A percentile compares a stretch with the other conserved stretches of the same genome.
These are phyloP conservation scores for Berghia stephanieae DNA, from an alignment of 1,140 invertebrate genomes.

Conservation along the genomic window DNA sequence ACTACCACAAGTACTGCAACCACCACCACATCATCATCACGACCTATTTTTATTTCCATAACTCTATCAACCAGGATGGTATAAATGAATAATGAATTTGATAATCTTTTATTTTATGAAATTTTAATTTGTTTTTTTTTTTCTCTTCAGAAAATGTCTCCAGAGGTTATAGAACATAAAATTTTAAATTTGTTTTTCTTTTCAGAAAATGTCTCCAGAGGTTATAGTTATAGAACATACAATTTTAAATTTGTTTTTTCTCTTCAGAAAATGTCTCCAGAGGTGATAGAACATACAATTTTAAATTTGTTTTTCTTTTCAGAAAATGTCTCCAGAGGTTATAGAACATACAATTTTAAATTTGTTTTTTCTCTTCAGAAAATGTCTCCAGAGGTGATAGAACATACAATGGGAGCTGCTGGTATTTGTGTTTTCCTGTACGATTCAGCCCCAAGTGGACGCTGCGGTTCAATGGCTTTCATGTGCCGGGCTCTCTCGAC, in stretches of 20 bases:
- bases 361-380: constrained; percentile 70
- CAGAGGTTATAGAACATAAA: too few relatives aligned
- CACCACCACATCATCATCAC: too few relatives aligned
- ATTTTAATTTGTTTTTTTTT: too few relatives aligned
- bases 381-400: constrained; percentile 86
- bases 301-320: not conserved
- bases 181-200: not conserved
- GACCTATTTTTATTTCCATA: too few relatives aligned
- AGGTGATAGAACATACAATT: too few relatives aligned
- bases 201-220: not conserved
- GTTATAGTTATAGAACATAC: not conserved
- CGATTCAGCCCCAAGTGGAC: constrained; percentile 96
- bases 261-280: too few relatives aligned
- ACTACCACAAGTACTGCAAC: too few relatives aligned
- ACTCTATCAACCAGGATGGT: too few relatives aligned
- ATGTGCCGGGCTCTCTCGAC: constrained; percentile 83
- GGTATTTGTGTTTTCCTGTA: constrained; percentile 97
- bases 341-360: not conserved
- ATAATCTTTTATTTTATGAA: too few relatives aligned
- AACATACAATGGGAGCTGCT: constrained; percentile 90
- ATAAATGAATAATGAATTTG: too few relatives aligned
- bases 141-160: too few relatives aligned
- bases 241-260: too few relatives aligned
- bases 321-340: not conserved
- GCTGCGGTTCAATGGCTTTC: constrained; percentile 97